Evolutionary conservation across 2,888 invertebrate species (phyloP).

Genomic region (Nemurella pictetii): DNA sequence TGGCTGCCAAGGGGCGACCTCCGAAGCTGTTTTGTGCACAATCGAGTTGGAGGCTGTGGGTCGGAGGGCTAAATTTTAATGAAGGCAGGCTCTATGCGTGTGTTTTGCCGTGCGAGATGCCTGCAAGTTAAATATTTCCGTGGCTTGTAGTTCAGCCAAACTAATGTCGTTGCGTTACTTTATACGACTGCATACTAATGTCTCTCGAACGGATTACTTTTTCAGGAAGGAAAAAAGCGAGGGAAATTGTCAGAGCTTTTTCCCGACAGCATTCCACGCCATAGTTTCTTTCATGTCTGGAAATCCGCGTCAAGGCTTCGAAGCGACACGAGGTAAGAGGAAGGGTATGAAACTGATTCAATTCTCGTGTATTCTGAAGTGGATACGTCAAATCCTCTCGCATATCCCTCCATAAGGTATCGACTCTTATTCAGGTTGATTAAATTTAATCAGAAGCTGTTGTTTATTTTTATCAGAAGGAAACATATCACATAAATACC

Average conservation of each 20-base stretch:
- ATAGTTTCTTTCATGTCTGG: neutral
- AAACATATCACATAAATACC: too few species aligned
- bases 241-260: neutral
- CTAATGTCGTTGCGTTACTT: neutral
- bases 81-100: too few species aligned
- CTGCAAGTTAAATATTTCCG: too few species aligned
- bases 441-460: neutral
- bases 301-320: neutral
- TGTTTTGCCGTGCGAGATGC: too few species aligned
- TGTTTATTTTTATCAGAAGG: neutral
- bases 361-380: neutral
- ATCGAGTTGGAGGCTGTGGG: too few species aligned
- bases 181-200: neutral
- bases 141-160: too few species aligned
- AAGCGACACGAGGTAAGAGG: neutral
- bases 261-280: neutral
- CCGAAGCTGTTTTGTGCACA: neutral
- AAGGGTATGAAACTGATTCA: neutral
- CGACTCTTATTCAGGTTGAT: neutral
- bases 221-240: neutral
- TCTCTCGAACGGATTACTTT: neutral
- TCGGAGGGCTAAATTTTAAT: too few species aligned
- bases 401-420: neutral
- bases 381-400: neutral
- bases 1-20: neutral